Percentiles rank a stretch among this genome's conserved stretches.
These are phyloP conservation scores for Leguminivora glycinivorella DNA, from an alignment of 1,140 invertebrate species.

Conservation along the genomic window DNA sequence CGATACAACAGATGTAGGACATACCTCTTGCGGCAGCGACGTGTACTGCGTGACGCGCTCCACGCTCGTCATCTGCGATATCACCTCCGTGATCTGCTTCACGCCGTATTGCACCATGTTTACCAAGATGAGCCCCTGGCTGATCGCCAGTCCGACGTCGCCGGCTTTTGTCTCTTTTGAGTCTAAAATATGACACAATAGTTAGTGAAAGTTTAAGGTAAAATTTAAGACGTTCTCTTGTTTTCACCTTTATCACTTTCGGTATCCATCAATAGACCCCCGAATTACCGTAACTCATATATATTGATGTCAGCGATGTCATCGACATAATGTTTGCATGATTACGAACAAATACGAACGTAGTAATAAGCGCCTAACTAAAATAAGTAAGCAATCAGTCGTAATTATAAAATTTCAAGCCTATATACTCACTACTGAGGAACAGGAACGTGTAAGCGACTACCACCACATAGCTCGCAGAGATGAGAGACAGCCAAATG, in stretches of 20 bases:
- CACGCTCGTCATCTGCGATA: constrained; percentile 92
- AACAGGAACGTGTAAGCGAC: constrained; percentile 87
- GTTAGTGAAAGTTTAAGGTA: neutral
- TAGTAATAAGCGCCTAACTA: no score
- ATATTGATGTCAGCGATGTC: no score
- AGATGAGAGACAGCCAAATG: constrained; percentile 88
- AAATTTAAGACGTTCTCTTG: no score
- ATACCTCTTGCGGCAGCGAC: constrained; percentile 79
- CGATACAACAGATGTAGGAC: no score
- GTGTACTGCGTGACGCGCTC: constrained; percentile 91
- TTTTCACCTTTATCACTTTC: no score
- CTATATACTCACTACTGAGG: constrained; percentile 38
- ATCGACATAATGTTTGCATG: neutral
- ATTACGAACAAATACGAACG: no score
- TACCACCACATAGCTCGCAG: constrained; percentile 83
- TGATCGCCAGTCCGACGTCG: constrained; percentile 90
- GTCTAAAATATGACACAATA: constrained; percentile 12
- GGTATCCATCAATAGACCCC: no score
- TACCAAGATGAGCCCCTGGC: constrained; percentile 89
- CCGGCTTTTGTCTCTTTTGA: constrained; percentile 77
- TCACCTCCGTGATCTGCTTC: constrained; percentile 88
- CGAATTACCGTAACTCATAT: no score
- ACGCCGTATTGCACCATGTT: constrained; percentile 94
- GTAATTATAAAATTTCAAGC: neutral
- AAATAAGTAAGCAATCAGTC: no score